Evolutionary conservation across 1,140 invertebrate species (phyloP), one percentile per base, ranked within the genome.

Genomic region (Ganaspis sp.): DNA sequence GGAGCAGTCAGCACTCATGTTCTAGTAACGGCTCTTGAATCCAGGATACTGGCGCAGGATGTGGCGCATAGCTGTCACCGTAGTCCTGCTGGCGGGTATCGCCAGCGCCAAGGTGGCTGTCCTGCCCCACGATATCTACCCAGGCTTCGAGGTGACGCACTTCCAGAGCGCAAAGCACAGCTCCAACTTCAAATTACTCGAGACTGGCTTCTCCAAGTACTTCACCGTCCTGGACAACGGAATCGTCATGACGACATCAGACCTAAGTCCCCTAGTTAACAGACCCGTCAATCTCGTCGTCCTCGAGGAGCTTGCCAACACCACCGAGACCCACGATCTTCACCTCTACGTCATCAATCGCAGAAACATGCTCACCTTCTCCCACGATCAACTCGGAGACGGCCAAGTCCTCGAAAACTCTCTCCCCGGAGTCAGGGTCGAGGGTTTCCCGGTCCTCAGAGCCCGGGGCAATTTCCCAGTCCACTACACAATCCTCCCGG

Each of bases 221-320:
- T 98, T 98, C 87, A 95, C 96, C 0, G 94, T 98, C 37, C 92
- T 98, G n/a, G 94, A 95, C 70, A 95, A 97, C 88, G 97, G 97
- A 23, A 93, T 97, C 54, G 94, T 98, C 9, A 98, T 98, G 96
- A 97, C 96, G 17, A 97, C 96, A 1, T 94, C 95, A 2, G 96
- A 97, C 81, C 91, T 97, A 4, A 93, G 93, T 23, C 95, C 96
- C 4, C 88, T 98, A n/a, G 93, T 96, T 29, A 94, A 97, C 86
- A 92, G 94, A 54, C 95, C 96, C 0, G 93, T 98, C 8, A 94
- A 96, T 82, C 92, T 98, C 17, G 93, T 96, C 9, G 94, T 98
- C 0, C 90, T 96, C 12, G 96, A 97, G 84, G 95, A 97, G 79
- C 93, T 94, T 8, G 93, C 94, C 0, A 96, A 96, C 85, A 93